Evolutionary conservation across 2,113 vertebrate genomes (phyloP), one percentile per base, ranked within the genome.

Genomic region (Takifugu flavidus): DNA sequence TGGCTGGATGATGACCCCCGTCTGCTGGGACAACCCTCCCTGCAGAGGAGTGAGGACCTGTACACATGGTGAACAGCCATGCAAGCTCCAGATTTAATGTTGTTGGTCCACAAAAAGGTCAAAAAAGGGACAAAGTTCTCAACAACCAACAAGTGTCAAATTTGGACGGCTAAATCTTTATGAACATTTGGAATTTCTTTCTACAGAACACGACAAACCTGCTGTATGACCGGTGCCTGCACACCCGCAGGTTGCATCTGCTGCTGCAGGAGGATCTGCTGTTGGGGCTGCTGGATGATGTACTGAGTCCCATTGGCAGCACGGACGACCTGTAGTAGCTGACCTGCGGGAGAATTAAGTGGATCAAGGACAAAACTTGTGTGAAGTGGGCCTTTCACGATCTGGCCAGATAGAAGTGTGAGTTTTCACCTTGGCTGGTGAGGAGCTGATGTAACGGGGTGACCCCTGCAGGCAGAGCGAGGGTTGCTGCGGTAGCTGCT

Each of bases 1-100:
- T 3, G 95, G 97, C 87, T 99, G 97, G 75, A 99, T 99, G 87
- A 99, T 99, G 71, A 99, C 97, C 65, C 97, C 97, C 0, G 96
- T 93, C 82, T 98, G 96, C 86, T 96, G 96, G 31, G 96, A 81
- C 67, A 98, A 90, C 8, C 92, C 93, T 85, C 95, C 95, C 77
- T 95, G 95, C 62, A 98, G 86, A 73, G 97, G 96, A 77, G 94
- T 84, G 82, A 98, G 85, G 63, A 99, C 95, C 97, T 99, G 51
- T 14, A 74, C 50, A 62, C n/a, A 69, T 25, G 43, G n/a, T 12
- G 8, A 27, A 64, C 20, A 58, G n/a, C 2, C 62, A 25, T 25
- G 7, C 14, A 25, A 49, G 10, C 25, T 49, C 20, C 20, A 20
- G 20, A 20, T 20, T 20, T 20, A 20, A 20, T 20, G 20, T n/a